Base-by-base conservation (phyloP, 92 coral and sea anemone genomes). In the Actinernus sp. region DNA sequence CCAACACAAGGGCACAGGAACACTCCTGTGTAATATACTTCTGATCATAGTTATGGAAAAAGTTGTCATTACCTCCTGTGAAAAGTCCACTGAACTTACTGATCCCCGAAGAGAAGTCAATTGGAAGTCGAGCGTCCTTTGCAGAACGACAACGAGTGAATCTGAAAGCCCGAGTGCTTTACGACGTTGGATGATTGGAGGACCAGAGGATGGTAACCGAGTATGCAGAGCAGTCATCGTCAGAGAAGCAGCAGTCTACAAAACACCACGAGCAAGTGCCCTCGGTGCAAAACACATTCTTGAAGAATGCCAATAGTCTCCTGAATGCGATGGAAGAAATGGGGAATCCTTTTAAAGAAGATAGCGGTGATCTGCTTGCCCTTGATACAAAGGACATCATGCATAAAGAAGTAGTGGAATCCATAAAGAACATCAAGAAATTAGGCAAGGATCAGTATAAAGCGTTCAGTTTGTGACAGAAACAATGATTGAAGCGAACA, bases 281-380 rank as follows among this genome's bases (percentile, higher is more conserved):
- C 0, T 49, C 48, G 3, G 62, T 73, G 10, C 82, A 64, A 49
- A 31, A 26, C 4, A 6, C 81, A 19, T 73, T 81, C 31, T 28
- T 29, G 21, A 81, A 47, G 69, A 20, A 73, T 25, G 63, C 73
- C 14, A 73, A 81, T 17, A 4, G 30, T 47, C 26, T 73, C 0
- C 14, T 37, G 4, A 56, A 12, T 48, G 22, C 71, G 1, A 31
- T 73, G 0, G 76, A 81, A 53, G 82, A 81, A 33, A 26, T 64
- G 24, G 88, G 81, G 25, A 81, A 81, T 41, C 85, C 85, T 20
- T 78, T 78, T 49, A 26, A 33, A 48, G 72, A 78, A 38, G 79
- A 78, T 26, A 59, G 64, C 50, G 71, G 54, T 1, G 84, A 77
- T 49, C 49, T 77, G 17, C 70, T 67, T 11, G 70, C 43, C 17